Conservation (phyloP, 2,113 vertebrate species). For the Tichodroma muraria region DNA sequence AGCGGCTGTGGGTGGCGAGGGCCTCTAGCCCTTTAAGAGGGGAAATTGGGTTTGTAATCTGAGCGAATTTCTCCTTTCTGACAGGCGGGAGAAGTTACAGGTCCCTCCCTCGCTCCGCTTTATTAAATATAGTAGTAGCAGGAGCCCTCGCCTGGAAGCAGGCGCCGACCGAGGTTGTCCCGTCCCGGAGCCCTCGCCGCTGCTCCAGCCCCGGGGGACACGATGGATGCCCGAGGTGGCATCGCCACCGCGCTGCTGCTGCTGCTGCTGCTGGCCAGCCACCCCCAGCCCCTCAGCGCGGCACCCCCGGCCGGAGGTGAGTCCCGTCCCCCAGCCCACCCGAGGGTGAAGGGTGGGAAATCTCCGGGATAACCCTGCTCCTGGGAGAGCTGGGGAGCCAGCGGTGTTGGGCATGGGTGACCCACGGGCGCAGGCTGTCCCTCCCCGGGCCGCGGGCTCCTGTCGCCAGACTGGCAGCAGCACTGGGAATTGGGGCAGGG, state of each 20-base stretch:
- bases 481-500: not conserved
- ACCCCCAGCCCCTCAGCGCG: not conserved
- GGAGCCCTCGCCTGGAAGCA: not conserved
- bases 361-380: accelerated
- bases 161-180: not conserved
- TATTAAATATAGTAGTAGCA: constrained; percentile 66
- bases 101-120: constrained; percentile 58
- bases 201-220: not conserved
- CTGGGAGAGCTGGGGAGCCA: not conserved
- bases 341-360: not conserved
- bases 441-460: accelerated
- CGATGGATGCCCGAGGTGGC: constrained; percentile 1
- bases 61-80: constrained; percentile 45
- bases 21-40: constrained; percentile 59
- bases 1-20: not conserved
- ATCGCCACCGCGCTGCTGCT: not conserved
- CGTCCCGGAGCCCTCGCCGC: not conserved
- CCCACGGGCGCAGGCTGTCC: not conserved
- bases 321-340: not conserved
- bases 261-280: not conserved
- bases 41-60: constrained; percentile 30
- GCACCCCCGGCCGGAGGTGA: constrained; percentile 40
- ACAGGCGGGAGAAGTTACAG: constrained; percentile 47
- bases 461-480: not conserved
- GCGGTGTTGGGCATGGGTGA: accelerated